Base-by-base conservation (phyloP, 2,113 vertebrate genomes). In the Channa argus region DNA sequence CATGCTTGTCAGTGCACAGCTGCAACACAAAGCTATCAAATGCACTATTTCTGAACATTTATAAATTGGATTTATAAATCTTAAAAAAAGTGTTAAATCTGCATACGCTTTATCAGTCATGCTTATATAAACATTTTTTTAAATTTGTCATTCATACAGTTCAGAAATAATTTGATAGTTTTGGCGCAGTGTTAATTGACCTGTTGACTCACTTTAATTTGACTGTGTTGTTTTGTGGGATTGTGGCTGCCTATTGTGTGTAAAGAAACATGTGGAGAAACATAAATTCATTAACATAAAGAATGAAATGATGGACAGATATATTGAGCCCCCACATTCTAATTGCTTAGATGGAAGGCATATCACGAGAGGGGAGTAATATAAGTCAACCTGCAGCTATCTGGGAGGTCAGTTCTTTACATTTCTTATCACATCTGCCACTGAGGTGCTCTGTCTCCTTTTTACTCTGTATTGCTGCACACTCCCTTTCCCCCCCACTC, bases 311-410 rank as follows among this genome's bases (percentile, higher is more conserved):
- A 96, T 96, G 97, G 96, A 96, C 95, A 95, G 96, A 97, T 96
- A 96, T 96, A 98, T 97, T 97, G 96, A 97, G 96, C 96, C 95
- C 96, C 96, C 96, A 96, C 89, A 95, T 98, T 98, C 97, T 97
- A 98, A 98, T 98, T 97, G 96, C 96, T 96, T 97, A 97, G 96
- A 97, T 97, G 96, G 96, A 98, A 96, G 96, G 96, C 96, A 96
- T 97, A 93, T 93, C 92, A 96, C 96, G 96, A 98, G 96, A 97
- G 96, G 96, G 96, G 96, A 96, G 96, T 98, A 97, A 96, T 96
- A 96, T 97, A 97, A 96, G 96, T 96, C 96, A 96, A 96, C 96
- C 96, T 95, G 96, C 96, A 96, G 95, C 97, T 97, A 97, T 95
- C 96, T 96, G 96, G 96, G 96, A 97, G 96, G 96, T 97, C 96